Percentiles rank a stretch among this genome's conserved stretches.
These are phyloP conservation scores for Brachirus orientalis DNA, from an alignment of 2,113 vertebrate genomes.

Conservation along the genomic window DNA sequence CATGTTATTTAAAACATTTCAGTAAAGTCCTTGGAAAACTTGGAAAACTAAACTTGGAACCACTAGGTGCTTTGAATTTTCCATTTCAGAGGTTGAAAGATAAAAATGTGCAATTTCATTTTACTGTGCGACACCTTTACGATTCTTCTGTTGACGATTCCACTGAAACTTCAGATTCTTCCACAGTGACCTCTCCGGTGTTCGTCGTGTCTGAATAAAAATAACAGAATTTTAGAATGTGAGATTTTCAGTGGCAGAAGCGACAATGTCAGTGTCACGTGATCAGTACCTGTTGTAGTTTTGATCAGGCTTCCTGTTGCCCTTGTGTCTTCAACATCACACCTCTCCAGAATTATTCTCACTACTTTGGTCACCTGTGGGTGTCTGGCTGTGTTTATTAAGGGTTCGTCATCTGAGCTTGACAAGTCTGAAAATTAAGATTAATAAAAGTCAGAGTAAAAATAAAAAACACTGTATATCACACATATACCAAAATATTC, in stretches of 20 bases:
- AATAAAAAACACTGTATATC: background rate
- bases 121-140: background rate
- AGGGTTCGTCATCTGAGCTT: constrained; percentile 46
- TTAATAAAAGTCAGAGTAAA: background rate
- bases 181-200: background rate
- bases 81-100: background rate
- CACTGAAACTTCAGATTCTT: background rate
- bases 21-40: no score
- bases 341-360: constrained; percentile 60
- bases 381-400: constrained; percentile 11
- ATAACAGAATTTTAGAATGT: background rate
- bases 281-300: constrained; percentile 24
- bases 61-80: background rate
- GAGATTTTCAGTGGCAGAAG: background rate
- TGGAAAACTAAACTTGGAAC: no score
- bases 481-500: background rate
- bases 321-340: constrained; percentile 25
- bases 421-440: constrained; percentile 20
- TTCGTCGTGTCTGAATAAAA: constrained; percentile 8
- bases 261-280: accelerated
- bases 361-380: constrained; percentile 64
- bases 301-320: constrained; percentile 1
- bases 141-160: constrained; percentile 15
- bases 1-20: no score
- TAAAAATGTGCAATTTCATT: background rate